These are phyloP conservation scores for Sericinus montela DNA, from an alignment of 2,888 invertebrate species.

Conservation along the genomic window DNA sequence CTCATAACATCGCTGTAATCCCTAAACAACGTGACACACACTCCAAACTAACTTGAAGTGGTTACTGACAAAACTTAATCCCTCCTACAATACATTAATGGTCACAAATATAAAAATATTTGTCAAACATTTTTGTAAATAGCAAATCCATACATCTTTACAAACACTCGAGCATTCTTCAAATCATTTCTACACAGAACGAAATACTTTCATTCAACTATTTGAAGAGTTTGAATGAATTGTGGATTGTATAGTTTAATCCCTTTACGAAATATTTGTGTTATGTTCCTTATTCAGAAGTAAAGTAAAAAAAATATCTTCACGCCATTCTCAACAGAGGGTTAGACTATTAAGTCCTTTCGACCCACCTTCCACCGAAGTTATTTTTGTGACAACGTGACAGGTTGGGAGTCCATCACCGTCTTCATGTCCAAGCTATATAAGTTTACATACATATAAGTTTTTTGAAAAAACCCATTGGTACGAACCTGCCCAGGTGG, in stretches of 20 bases:
- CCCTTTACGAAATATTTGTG: not conserved
- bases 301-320: too few relatives aligned
- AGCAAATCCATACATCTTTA: not conserved
- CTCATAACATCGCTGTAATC: too few relatives aligned
- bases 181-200: not conserved
- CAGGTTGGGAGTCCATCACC: too few relatives aligned
- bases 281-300: too few relatives aligned
- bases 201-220: not conserved
- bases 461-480: too few relatives aligned
- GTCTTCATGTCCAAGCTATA: too few relatives aligned
- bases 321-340: too few relatives aligned
- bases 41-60: not conserved
- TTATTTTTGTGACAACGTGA: too few relatives aligned
- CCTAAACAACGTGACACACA: too few relatives aligned
- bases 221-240: not conserved
- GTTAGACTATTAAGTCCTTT: not conserved
- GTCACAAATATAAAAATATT: not conserved
- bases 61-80: slow-evolving; percentile 1
- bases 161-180: not conserved
- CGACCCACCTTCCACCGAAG: too few relatives aligned
- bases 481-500: too few relatives aligned
- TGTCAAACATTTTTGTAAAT: not conserved
- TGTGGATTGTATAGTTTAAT: not conserved
- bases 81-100: not conserved
- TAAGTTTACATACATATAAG: too few relatives aligned